Conservation (phyloP, 92 coral and sea anemone species). For the Hydrozoanthus gracilis region DNA sequence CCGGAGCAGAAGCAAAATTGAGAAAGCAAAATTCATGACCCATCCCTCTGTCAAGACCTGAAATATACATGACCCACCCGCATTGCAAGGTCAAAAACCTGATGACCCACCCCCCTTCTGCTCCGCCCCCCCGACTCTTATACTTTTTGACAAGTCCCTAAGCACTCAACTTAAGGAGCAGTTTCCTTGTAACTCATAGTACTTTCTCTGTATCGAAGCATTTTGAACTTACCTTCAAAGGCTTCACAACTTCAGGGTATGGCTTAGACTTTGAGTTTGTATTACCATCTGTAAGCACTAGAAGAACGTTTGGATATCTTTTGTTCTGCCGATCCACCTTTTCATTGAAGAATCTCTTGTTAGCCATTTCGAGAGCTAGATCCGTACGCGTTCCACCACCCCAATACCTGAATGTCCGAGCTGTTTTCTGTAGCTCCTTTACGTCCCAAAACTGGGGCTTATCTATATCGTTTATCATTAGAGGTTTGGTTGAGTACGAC, state of each 20-base stretch:
- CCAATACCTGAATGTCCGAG: slow-evolving; percentile 32
- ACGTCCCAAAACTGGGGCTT: slow-evolving; percentile 18
- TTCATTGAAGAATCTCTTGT: slow-evolving; percentile 26
- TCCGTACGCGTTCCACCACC: slow-evolving; percentile 66
- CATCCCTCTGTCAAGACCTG: too few relatives aligned
- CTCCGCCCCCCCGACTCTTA: too few relatives aligned
- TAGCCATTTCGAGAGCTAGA: slow-evolving; percentile 60
- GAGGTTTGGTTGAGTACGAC: slow-evolving; percentile 5
- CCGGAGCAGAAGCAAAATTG: too few relatives aligned
- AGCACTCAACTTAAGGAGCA: too few relatives aligned
- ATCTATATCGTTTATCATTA: not conserved
- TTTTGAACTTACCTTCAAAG: slow-evolving; percentile 18
- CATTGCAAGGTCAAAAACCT: too few relatives aligned
- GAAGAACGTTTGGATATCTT: not conserved
- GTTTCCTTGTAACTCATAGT: too few relatives aligned
- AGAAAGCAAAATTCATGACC: too few relatives aligned
- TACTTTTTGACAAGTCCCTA: too few relatives aligned
- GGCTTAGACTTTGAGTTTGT: not conserved
- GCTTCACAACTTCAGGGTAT: slow-evolving; percentile 8
- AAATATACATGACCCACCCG: too few relatives aligned
- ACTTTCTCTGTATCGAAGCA: not conserved
- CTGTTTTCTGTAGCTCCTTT: slow-evolving; percentile 38
- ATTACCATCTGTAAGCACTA: slow-evolving; percentile 39
- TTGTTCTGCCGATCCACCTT: not conserved
- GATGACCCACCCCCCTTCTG: too few relatives aligned